Percentiles rank a stretch among this genome's conserved stretches.
These are phyloP conservation scores for Strongylocentrotus purpuratus DNA, from an alignment of 35 echinoderm and acorn worm genomes.

Conservation along the genomic window DNA sequence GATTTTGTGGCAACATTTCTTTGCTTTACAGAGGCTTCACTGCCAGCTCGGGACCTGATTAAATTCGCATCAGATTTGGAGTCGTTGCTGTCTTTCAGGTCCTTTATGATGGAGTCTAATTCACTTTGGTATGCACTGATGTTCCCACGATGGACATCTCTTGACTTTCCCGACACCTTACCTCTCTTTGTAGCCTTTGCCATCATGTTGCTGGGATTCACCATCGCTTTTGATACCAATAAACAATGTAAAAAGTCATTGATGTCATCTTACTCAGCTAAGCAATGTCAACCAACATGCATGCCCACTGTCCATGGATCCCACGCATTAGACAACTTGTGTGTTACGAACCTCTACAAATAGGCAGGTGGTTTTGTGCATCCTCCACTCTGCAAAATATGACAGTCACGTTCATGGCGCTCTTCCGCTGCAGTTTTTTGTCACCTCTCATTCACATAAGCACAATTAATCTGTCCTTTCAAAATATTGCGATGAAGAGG, in stretches of 20 bases:
- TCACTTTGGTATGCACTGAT: conserved; percentile 35
- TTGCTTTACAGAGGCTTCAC: not conserved
- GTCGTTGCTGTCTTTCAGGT: not conserved
- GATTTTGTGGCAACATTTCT: not conserved
- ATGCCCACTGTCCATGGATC: not conserved
- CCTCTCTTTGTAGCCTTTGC: not conserved
- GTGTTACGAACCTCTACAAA: not conserved
- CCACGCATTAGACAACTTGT: not conserved
- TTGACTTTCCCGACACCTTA: not conserved
- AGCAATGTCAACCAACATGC: not conserved
- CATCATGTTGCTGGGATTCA: not conserved
- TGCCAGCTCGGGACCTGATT: not conserved
- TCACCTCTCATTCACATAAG: not conserved
- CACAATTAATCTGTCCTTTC: not conserved
- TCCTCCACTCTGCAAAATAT: conserved; percentile 1
- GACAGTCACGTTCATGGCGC: not conserved
- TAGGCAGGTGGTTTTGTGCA: not conserved
- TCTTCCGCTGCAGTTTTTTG: not conserved
- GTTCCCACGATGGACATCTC: not conserved
- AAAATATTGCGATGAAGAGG: not conserved
- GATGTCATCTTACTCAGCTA: not conserved
- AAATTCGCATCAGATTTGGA: not conserved
- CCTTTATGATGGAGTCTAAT: conserved; percentile 23
- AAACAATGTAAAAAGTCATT: not conserved
- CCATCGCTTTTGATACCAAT: not conserved